A percentile compares a stretch with the other conserved stretches of the same genome.
Conservation (phyloP, 1,140 invertebrate genomes). For the Sycophila sp. region DNA sequence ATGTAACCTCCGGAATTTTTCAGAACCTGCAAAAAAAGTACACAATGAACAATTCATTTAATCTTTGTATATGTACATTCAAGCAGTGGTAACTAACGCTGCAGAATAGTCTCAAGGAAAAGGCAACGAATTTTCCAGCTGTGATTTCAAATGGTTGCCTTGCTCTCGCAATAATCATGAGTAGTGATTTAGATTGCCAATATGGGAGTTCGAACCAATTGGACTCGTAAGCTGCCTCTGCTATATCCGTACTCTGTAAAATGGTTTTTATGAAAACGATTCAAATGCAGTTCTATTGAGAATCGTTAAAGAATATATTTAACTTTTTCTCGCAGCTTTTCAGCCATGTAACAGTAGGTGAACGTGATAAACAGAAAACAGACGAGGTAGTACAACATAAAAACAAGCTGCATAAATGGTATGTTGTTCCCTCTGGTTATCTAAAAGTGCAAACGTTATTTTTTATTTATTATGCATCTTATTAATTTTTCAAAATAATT, state of each 20-base stretch:
- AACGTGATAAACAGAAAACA: not conserved
- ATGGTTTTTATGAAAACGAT: not conserved
- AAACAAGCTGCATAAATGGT: not conserved
- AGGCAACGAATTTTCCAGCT: constrained; percentile 47
- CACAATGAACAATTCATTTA: too few species aligned
- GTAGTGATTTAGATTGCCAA: constrained; percentile 39
- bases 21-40: constrained; percentile 41
- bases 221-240: constrained; percentile 46
- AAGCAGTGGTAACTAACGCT: constrained; percentile 34
- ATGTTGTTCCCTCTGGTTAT: not conserved
- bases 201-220: constrained; percentile 50
- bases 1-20: constrained; percentile 44
- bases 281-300: too few species aligned
- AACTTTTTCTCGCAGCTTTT: not conserved
- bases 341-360: not conserved
- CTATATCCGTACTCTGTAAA: constrained; percentile 45
- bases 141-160: constrained; percentile 47
- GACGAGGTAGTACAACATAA: not conserved
- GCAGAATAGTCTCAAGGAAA: constrained; percentile 42
- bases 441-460: not conserved
- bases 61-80: too few species aligned
- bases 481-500: not conserved
- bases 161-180: constrained; percentile 49
- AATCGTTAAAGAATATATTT: not conserved
- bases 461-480: not conserved